Conservation (phyloP, 2,888 invertebrate genomes). For the Trichopria drosophilae region DNA sequence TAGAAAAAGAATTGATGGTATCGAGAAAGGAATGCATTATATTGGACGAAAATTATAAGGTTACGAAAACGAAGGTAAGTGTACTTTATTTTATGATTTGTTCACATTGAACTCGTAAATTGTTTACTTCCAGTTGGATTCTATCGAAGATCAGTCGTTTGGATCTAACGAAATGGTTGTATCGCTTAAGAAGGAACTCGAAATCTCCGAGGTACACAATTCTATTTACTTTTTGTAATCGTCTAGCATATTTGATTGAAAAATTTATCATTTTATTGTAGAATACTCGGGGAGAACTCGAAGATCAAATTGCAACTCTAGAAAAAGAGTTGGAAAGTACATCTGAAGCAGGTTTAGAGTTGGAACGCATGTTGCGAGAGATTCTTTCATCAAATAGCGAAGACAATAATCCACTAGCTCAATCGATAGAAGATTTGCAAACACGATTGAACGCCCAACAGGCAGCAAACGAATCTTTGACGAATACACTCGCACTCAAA, state of each 20-base stretch:
- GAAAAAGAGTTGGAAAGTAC: conserved; percentile 80
- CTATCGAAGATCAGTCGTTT: conserved; percentile 72
- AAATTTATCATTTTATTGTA: conserved; percentile 34
- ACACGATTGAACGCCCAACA: conserved; percentile 69
- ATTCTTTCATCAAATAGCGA: conserved; percentile 69
- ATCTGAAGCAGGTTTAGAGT: conserved; percentile 77
- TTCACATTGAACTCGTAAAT: conserved; percentile 24
- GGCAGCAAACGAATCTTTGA: conserved; percentile 59
- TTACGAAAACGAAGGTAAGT: conserved; percentile 53
- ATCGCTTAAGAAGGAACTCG: conserved; percentile 69
- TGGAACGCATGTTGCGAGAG: conserved; percentile 70
- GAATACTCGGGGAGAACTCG: conserved; percentile 60
- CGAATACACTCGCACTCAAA: conserved; percentile 55
- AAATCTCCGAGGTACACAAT: conserved; percentile 57
- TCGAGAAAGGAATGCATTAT: conserved; percentile 63
- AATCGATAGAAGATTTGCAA: conserved; percentile 69
- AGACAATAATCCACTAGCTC: conserved; percentile 65
- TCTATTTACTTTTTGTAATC: conserved; percentile 6
- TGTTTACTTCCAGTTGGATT: conserved; percentile 56
- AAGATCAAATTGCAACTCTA: conserved; percentile 70
- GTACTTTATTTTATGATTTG: not conserved
- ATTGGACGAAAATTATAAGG: conserved; percentile 61
- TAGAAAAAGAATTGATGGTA: conserved; percentile 67
- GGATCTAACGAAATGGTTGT: conserved; percentile 74
- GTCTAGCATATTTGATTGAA: not conserved